Percentiles rank a stretch among this genome's conserved stretches.
These are phyloP conservation scores for Autographa pulchrina DNA, from an alignment of 2,888 invertebrate species.

Conservation along the genomic window DNA sequence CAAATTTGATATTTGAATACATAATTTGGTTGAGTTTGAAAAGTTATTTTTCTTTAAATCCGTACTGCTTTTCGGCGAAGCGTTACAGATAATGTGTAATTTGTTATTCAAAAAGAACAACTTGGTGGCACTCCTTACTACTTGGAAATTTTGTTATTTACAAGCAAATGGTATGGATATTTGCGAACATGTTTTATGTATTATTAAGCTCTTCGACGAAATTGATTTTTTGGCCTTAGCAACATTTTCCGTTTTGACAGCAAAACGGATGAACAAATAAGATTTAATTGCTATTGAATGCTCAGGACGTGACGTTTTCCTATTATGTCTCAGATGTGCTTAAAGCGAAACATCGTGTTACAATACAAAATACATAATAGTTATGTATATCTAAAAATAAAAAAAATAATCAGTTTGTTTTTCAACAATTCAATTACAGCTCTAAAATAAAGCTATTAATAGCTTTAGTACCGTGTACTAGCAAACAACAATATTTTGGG, in stretches of 20 bases:
- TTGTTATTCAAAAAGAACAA: constrained; percentile 61
- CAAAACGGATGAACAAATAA: neutral
- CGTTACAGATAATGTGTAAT: constrained; percentile 60
- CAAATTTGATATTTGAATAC: constrained; percentile 75
- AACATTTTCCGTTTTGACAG: neutral
- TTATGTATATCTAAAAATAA: too few species aligned
- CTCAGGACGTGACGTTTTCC: neutral
- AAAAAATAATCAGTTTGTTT: too few species aligned
- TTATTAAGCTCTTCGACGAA: constrained; percentile 2
- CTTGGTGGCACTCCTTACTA: constrained; percentile 48
- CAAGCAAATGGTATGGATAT: constrained; percentile 45
- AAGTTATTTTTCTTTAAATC: constrained; percentile 72
- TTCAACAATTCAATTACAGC: too few species aligned
- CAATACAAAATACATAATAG: too few species aligned
- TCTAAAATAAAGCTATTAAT: too few species aligned
- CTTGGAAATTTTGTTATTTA: constrained; percentile 52
- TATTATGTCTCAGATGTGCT: too few species aligned
- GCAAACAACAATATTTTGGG: too few species aligned
- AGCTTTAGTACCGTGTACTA: too few species aligned
- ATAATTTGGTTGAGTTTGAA: constrained; percentile 72
- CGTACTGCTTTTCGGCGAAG: constrained; percentile 57
- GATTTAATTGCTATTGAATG: neutral
- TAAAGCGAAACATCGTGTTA: too few species aligned
- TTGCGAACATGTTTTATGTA: constrained; percentile 43
- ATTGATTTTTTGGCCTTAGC: constrained; percentile 5